Evolutionary conservation across 2,888 invertebrate genomes (phyloP).

Genomic region (Drosophila subquinaria): DNA sequence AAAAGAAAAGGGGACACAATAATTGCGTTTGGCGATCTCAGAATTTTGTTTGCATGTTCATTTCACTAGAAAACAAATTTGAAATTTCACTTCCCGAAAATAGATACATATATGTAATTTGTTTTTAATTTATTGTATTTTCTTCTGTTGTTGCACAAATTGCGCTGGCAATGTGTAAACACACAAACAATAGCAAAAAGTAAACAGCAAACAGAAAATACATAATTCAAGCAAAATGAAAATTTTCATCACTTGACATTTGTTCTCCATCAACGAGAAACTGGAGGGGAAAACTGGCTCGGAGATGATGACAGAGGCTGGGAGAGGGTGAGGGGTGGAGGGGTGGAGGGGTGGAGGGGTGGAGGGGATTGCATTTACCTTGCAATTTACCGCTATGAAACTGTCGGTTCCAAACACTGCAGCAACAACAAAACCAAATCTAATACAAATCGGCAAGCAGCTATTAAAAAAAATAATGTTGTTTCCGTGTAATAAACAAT

Average conservation of each 20-base stretch:
- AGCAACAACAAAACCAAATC: constrained; percentile 36
- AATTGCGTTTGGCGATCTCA: constrained; percentile 21
- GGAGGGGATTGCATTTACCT: constrained; percentile 32
- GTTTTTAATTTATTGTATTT: constrained; percentile 44
- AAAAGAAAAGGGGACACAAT: constrained; percentile 1
- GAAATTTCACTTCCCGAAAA: constrained; percentile 67
- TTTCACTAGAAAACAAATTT: constrained; percentile 33
- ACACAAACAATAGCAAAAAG: constrained; percentile 25
- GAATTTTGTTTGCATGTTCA: constrained; percentile 29
- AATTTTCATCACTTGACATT: constrained; percentile 47
- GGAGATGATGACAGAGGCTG: background rate
- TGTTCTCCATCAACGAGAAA: constrained; percentile 39
- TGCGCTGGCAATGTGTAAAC: constrained; percentile 34
- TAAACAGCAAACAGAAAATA: constrained; percentile 1
- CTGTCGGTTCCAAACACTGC: constrained; percentile 28
- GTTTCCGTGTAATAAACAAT: constrained; percentile 78
- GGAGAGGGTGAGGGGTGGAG: too few relatives aligned
- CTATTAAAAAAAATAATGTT: constrained; percentile 50
- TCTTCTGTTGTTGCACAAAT: constrained; percentile 31
- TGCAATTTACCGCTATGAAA: constrained; percentile 52
- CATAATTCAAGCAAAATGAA: constrained; percentile 40
- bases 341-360: too few relatives aligned
- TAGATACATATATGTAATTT: constrained; percentile 38
- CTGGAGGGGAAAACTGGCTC: background rate
- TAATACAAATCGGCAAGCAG: constrained; percentile 27